Conservation (phyloP, 2,797 vertebrate species). For the Phoeniculus purpureus region DNA sequence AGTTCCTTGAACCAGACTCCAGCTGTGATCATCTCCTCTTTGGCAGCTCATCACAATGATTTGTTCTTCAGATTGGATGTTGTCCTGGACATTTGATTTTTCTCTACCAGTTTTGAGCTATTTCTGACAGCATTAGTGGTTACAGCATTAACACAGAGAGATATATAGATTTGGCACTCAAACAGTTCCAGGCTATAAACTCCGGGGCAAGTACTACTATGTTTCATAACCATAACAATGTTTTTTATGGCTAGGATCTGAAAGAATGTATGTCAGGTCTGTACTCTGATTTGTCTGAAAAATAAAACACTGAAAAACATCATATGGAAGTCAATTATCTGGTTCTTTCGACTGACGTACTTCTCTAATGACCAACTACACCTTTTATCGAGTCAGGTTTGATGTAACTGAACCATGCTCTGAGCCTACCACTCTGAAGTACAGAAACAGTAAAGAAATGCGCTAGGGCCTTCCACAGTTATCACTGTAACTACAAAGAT, state of each 20-base stretch:
- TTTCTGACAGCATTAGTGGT: background rate
- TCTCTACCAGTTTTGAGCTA: background rate
- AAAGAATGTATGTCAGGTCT: constrained; percentile 17
- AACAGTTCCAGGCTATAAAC: background rate
- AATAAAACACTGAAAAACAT: constrained; percentile 23
- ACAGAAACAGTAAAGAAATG: background rate
- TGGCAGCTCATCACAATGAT: background rate
- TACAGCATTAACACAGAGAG: background rate
- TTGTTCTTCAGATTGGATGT: background rate
- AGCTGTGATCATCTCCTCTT: background rate
- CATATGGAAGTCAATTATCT: background rate
- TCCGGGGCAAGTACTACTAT: background rate
- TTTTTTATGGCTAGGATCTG: constrained; percentile 12
- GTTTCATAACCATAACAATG: background rate
- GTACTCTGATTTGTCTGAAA: constrained; percentile 15
- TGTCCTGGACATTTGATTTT: background rate
- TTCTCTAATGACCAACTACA: background rate
- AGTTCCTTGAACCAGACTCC: background rate
- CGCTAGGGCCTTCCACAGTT: background rate
- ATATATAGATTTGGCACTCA: background rate
- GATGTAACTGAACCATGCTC: background rate
- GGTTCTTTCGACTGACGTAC: background rate
- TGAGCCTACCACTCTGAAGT: background rate
- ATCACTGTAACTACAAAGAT: background rate
- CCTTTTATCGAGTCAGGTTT: background rate